phyloP scores from a whole-genome alignment of 1,140 invertebrate genomes.

The Proales similis region DNA sequence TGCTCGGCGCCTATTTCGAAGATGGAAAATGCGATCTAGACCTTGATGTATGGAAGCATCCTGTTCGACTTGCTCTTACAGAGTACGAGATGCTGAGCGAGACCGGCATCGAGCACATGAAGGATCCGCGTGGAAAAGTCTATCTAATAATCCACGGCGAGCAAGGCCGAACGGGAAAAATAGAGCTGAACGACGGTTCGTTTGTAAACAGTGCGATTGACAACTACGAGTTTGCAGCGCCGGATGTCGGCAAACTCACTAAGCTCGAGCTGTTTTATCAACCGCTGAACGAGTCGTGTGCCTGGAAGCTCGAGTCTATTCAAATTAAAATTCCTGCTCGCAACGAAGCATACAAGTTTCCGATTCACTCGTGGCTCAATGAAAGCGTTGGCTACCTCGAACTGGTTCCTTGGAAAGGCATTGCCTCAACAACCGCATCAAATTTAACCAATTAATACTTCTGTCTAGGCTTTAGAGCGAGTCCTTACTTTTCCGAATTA shows the following conservation, averaged over 20 bases:
- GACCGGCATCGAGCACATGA: constrained; percentile 20
- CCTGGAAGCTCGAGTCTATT: constrained; percentile 26
- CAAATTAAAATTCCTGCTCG: constrained; percentile 26
- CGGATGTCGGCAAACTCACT: constrained; percentile 32
- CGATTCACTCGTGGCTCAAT: constrained; percentile 30
- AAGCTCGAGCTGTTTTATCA: constrained; percentile 31
- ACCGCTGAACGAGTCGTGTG: constrained; percentile 9
- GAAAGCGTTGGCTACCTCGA: constrained; percentile 10
- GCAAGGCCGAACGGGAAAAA: constrained; percentile 29
- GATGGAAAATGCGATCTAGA: constrained; percentile 35
- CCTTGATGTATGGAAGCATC: constrained; percentile 32
- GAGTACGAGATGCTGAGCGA: constrained; percentile 35
- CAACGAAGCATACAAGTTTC: constrained; percentile 36
- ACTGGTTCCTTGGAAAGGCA: constrained; percentile 31
- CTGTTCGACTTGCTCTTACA: constrained; percentile 4
- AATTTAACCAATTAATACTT: too few species aligned
- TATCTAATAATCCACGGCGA: constrained; percentile 30
- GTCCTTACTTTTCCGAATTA: too few species aligned
- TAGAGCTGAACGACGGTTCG: constrained; percentile 21
- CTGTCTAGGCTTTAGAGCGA: too few species aligned
- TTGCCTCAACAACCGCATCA: too few species aligned
- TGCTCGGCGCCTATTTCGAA: constrained; percentile 22
- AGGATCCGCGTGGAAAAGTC: constrained; percentile 29
- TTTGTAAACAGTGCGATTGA: constrained; percentile 31
- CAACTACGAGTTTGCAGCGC: constrained; percentile 32